A percentile compares a stretch with the other conserved stretches of the same genome.
Conservation (phyloP, 2,113 vertebrate species). For the Crocuta crocuta region DNA sequence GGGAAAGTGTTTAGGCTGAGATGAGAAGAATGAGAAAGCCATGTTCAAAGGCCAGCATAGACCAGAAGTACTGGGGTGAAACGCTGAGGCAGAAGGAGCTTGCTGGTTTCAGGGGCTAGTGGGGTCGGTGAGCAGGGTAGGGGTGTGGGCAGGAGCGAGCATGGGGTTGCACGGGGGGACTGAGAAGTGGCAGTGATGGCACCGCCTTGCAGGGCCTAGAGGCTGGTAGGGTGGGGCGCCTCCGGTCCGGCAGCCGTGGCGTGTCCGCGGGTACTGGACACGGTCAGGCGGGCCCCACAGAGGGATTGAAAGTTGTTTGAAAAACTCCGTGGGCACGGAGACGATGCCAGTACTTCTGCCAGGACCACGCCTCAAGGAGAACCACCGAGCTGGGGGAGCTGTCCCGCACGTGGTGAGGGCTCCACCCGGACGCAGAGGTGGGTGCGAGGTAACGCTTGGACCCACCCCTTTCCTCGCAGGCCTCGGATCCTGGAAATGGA, state of each 20-base stretch:
- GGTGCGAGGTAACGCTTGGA: not conserved
- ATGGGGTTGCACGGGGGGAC: not conserved
- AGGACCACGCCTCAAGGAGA: accelerated
- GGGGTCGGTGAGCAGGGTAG: not conserved
- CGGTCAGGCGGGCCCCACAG: not conserved
- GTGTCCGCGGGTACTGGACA: not conserved
- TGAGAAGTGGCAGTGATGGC: not conserved
- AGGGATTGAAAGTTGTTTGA: not conserved
- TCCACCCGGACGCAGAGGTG: not conserved
- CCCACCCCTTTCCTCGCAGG: slow-evolving; percentile 81
- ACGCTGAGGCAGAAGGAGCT: not conserved
- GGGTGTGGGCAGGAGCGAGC: not conserved
- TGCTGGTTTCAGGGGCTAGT: not conserved
- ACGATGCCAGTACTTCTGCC: not conserved
- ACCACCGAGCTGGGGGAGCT: too few species aligned
- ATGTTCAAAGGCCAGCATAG: not conserved
- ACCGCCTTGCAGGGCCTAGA: not conserved
- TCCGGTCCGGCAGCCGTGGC: not conserved
- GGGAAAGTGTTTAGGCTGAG: not conserved
- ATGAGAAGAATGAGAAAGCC: not conserved
- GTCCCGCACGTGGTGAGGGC: not conserved
- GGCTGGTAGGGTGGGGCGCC: not conserved
- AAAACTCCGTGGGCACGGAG: not conserved
- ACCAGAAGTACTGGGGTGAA: not conserved
- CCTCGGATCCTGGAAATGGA: slow-evolving; percentile 99